Evolutionary conservation across 1,140 invertebrate species (phyloP), one percentile per base, ranked within the genome.

Genomic region (Alviniconcha marisindica): DNA sequence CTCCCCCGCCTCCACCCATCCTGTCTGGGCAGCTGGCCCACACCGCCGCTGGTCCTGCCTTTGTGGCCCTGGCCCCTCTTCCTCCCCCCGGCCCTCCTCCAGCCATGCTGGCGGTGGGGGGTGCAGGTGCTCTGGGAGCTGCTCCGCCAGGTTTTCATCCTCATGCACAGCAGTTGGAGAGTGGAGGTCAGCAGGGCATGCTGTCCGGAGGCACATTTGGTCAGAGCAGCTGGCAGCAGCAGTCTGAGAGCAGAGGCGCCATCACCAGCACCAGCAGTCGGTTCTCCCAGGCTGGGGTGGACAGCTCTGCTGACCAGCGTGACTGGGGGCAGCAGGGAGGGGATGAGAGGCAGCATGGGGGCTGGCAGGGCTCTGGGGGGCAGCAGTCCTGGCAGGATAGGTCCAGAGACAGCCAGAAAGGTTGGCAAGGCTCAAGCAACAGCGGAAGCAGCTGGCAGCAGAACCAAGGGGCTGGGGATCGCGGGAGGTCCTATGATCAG

Each of bases 381-480:
- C 33, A 63, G 21, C 51, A 77, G 18, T 28, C 3, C 7, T 80
- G 77, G 56, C 77, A 80, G 77, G 77, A 66, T 2, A 44, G 77
- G 28, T 36, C 28, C 14, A 24, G 38, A 51, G 73, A 76, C 24
- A 51, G 36, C 2, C 77, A 63, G 1, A 60, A 69, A 66, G 56
- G 56, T 10, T 82, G 71, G 63, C 60, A 83, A 28, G 56, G 14
- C 21, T 83, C 71, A 7, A 28, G 33, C 71, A 66, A 44, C 56
- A 73, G 66, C 74, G 83, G 79, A 1, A 56, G 77, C 36, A 60
- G 48, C 38, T 82, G 84, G 82, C 74, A 84, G 56, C 81, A 82
- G 66, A 40, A 56, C n/a, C 82, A 78, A 44, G 83, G 56, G 28
- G 74, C 81, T 1, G 54, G 81, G n/a, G 74, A 81, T n/a, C 66